Base-by-base conservation (phyloP, 23 tunicate genomes). In the Ascidia mentula region DNA sequence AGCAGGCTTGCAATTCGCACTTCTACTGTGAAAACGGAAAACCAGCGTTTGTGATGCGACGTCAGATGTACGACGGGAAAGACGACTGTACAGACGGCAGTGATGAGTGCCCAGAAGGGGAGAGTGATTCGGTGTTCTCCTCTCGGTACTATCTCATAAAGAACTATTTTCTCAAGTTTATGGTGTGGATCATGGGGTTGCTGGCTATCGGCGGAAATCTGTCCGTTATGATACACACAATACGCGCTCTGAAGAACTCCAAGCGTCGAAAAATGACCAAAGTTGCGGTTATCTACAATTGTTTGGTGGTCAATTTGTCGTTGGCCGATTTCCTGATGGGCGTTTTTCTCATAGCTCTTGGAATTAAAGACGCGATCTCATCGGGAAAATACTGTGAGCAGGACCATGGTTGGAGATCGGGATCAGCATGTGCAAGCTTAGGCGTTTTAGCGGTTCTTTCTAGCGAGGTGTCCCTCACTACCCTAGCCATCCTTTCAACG, bases 181-280 rank as follows among this genome's bases (percentile, higher is more conserved):
- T 90, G 96, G 88, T 90, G 0, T 90, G 96, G 96, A 59, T 90
- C 8, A 90, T 90, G 96, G 96, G 86, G 24, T 13, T 85, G 30
- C 20, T 90, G 20, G 88, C 96, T 13, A 45, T 83, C 24, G 46
- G 76, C 1, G 96, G 96, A 0, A 90, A 90, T 39, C 22, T 46
- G 6, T 35, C 75, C 0, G 89, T 85, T 26, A 30, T 80, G 42
- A 45, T 88, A 0, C 38, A 76, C 40, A 74, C 87, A 0, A 26
- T 82, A 18, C 31, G 75, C 0, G 22, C 77, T 6, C 28, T 82
- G 38, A 28, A 60, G 28, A 60, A 78, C 22, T 7, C 77, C 20
- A 32, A 33, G 18, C 82, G 77, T 4, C 45, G 36, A 0, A 71
- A 82, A 18, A 60, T 83, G 0, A 83, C 79, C 12, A 85, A 90